A percentile compares a stretch with the other conserved stretches of the same genome.
phyloP scores from a whole-genome alignment of 2,888 invertebrate species.

The Eupithecia insigniata region DNA sequence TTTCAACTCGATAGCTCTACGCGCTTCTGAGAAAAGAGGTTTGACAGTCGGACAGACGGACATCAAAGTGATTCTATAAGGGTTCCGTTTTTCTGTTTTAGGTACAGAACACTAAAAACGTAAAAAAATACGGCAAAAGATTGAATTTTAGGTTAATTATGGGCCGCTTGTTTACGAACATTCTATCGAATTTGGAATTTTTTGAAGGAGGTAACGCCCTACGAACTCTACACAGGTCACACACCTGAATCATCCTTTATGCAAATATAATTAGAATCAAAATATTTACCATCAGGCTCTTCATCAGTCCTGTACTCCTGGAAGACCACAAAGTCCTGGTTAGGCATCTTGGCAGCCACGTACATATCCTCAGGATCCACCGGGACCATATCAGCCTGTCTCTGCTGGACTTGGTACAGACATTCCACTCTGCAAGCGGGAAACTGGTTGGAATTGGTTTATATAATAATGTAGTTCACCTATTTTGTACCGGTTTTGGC shows the following conservation, averaged over 20 bases:
- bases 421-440: constrained; percentile 86
- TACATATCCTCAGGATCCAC: constrained; percentile 96
- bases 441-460: not conserved
- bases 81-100: too few species aligned
- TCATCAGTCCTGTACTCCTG: constrained; percentile 91
- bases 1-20: too few species aligned
- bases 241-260: not conserved
- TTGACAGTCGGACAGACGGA: too few species aligned
- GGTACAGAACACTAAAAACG: too few species aligned
- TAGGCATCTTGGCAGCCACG: constrained; percentile 88
- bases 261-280: not conserved
- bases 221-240: not conserved
- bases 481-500: constrained; percentile 3
- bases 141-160: not conserved
- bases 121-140: too few species aligned
- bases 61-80: too few species aligned
- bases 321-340: constrained; percentile 90
- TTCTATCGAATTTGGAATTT: not conserved
- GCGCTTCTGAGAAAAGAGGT: too few species aligned
- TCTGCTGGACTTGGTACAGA: constrained; percentile 88
- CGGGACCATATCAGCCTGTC: constrained; percentile 91
- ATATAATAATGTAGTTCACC: not conserved
- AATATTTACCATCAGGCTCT: constrained; percentile 87
- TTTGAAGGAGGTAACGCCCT: too few species aligned
- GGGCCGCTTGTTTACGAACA: too few species aligned